These are phyloP conservation scores for Ageneiosus marmoratus DNA, from an alignment of 2,113 vertebrate species.

Conservation along the genomic window DNA sequence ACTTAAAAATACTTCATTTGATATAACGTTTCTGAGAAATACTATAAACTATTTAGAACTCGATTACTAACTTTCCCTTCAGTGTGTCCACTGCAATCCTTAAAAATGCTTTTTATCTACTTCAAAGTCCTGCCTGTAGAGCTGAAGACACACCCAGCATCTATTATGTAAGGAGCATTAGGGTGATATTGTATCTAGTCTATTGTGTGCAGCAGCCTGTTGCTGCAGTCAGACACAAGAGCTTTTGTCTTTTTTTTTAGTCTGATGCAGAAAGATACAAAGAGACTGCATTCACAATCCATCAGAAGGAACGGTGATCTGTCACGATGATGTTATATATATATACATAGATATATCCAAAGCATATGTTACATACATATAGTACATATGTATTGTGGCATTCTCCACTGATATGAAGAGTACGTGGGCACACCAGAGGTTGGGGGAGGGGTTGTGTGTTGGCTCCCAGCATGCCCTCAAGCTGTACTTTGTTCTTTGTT, in stretches of 20 bases:
- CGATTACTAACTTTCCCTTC: background rate
- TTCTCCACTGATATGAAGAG: too few species aligned
- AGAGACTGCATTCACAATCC: background rate
- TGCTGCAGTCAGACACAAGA: constrained; percentile 6
- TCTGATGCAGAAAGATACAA: background rate
- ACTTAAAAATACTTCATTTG: background rate
- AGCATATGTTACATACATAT: too few species aligned
- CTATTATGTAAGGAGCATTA: constrained; percentile 10
- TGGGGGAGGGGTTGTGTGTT: too few species aligned
- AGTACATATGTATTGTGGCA: too few species aligned
- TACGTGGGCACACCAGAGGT: too few species aligned
- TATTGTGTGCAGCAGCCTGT: background rate
- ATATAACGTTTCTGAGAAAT: background rate
- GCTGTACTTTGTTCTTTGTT: too few species aligned
- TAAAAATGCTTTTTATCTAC: constrained; percentile 6
- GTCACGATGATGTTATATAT: background rate
- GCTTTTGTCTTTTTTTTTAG: background rate
- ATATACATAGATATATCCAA: background rate
- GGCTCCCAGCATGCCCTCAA: too few species aligned
- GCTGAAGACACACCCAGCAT: constrained; percentile 29
- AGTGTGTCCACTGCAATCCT: background rate
- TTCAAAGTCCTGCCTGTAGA: constrained; percentile 7
- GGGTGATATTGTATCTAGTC: constrained; percentile 18
- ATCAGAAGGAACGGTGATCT: background rate
- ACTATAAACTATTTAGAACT: background rate